A percentile compares a stretch with the other conserved stretches of the same genome.
These are phyloP conservation scores for Palythoa grandis DNA, from an alignment of 92 coral and sea anemone species.

Conservation along the genomic window DNA sequence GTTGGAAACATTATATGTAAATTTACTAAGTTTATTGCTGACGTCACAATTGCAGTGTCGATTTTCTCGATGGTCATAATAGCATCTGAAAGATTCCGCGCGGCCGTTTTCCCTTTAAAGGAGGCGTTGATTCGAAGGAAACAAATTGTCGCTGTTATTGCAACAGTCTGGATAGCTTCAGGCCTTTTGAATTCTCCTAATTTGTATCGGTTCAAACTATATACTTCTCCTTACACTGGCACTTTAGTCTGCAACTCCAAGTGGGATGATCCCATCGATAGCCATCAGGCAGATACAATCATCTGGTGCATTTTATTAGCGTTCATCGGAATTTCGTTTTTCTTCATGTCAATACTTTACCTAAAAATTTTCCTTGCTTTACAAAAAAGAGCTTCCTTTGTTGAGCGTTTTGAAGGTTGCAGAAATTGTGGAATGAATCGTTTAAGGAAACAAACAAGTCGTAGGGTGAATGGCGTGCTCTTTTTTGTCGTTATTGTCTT, in stretches of 20 bases:
- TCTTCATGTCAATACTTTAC: neutral
- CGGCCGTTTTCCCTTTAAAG: constrained; percentile 24
- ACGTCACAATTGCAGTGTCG: constrained; percentile 24
- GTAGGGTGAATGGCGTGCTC: constrained; percentile 13
- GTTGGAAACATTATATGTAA: constrained; percentile 4
- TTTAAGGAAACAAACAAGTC: neutral
- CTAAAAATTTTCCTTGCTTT: constrained; percentile 9
- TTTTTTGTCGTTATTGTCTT: constrained; percentile 22
- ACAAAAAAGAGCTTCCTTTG: neutral
- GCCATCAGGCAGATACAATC: neutral
- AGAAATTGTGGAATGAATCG: neutral
- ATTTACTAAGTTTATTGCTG: neutral
- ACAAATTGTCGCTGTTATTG: neutral
- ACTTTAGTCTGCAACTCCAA: neutral
- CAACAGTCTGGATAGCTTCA: constrained; percentile 11
- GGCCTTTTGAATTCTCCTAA: constrained; percentile 4
- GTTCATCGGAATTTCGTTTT: neutral
- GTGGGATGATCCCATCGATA: constrained; percentile 7
- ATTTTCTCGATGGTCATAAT: constrained; percentile 15
- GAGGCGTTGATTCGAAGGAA: constrained; percentile 2
- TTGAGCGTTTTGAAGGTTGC: neutral
- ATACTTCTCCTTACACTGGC: neutral
- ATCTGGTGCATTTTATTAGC: neutral
- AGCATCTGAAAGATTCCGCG: constrained; percentile 35
- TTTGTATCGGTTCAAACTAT: neutral